Percentiles rank a stretch among this genome's conserved stretches.
These are phyloP conservation scores for Lophochroa leadbeateri DNA, from an alignment of 2,113 vertebrate species.

Conservation along the genomic window DNA sequence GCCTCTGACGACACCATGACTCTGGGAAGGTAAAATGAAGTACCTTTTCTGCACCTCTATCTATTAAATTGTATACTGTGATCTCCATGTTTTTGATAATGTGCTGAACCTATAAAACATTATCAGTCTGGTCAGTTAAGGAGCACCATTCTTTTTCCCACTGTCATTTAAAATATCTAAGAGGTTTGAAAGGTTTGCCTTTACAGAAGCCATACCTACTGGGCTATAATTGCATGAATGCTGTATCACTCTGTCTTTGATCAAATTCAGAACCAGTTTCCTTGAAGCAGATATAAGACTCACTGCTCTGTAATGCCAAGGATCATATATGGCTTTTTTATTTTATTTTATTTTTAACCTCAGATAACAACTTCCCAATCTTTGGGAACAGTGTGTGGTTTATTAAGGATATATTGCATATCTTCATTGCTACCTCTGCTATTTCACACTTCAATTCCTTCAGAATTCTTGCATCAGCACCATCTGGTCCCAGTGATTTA, in stretches of 20 bases:
- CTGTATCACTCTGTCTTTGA: slow-evolving; percentile 9
- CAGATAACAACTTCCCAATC: slow-evolving; percentile 21
- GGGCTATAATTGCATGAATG: slow-evolving; percentile 16
- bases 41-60: background rate
- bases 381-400: slow-evolving; percentile 47
- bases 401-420: slow-evolving; percentile 52
- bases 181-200: background rate
- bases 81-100: background rate
- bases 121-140: background rate
- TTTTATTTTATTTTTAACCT: background rate
- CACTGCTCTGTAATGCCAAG: background rate
- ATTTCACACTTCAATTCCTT: slow-evolving; percentile 67
- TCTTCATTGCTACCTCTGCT: slow-evolving; percentile 40
- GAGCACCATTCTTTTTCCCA: background rate
- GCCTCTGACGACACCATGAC: background rate
- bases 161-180: slow-evolving; percentile 15
- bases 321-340: background rate
- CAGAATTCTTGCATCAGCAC: slow-evolving; percentile 66
- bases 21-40: background rate
- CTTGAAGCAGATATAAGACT: background rate
- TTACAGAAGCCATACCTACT: background rate
- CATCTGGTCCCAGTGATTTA: slow-evolving; percentile 74
- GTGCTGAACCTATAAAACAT: background rate
- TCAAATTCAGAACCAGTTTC: background rate
- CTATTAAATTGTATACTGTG: background rate